A percentile compares a stretch with the other conserved stretches of the same genome.
Conservation (phyloP, 1,140 invertebrate genomes). For the Nephila pilipes region DNA sequence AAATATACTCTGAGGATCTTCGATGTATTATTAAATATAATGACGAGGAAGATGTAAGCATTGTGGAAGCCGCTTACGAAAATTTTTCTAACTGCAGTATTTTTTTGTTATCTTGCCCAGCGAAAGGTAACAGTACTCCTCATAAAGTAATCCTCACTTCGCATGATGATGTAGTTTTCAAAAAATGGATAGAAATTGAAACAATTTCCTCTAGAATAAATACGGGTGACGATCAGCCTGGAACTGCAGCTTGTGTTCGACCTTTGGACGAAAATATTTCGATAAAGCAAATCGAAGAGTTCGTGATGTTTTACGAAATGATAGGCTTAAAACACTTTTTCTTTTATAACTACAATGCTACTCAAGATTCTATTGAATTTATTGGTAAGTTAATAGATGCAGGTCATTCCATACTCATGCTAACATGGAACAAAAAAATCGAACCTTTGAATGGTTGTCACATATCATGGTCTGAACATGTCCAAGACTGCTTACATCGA, state of each 20-base stretch:
- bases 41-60: slow-evolving; percentile 10
- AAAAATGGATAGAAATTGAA: slow-evolving; percentile 34
- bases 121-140: neutral
- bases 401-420: neutral
- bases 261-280: neutral
- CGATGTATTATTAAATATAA: slow-evolving; percentile 44
- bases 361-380: neutral
- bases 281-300: neutral
- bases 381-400: neutral
- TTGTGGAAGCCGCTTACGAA: neutral
- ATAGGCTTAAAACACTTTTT: slow-evolving; percentile 23
- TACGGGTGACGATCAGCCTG: neutral
- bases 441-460: neutral
- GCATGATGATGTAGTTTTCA: neutral
- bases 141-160: slow-evolving; percentile 28
- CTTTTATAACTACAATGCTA: slow-evolving; percentile 20
- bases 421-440: neutral
- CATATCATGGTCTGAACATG: neutral
- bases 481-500: slow-evolving; percentile 34
- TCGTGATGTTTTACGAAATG: slow-evolving; percentile 28
- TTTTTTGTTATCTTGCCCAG: neutral
- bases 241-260: slow-evolving; percentile 33
- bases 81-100: neutral
- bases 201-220: no score
- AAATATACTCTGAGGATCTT: neutral